Base-by-base conservation (phyloP, 2,113 vertebrate genomes). In the Myiozetetes cayanensis region DNA sequence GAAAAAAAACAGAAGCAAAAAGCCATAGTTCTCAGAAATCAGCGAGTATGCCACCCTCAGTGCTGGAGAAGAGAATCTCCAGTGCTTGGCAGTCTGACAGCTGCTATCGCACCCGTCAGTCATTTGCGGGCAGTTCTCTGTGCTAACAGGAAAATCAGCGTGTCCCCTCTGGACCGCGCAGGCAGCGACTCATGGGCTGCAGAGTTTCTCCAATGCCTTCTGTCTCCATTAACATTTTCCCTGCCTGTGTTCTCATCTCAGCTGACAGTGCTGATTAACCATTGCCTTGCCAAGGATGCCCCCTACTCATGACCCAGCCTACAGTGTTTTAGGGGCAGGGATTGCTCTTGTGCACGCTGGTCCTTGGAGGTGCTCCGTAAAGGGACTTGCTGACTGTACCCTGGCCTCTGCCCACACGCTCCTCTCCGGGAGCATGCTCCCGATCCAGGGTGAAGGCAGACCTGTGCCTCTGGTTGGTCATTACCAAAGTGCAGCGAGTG, bases 101-200 rank as follows among this genome's bases (percentile, higher is more conserved):
- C 1, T 3, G 49, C n/a, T 31, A 2, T 33, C 0, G 0, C 31
- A 27, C n/a, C 47, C 1, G 0, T 44, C 21, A 25, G 33, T 13
- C 4, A 0, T 23, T 31, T 43, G 25, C 0, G 55, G 30, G 25
- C 1, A 6, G 28, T 24, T 87, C 72, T 61, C 43, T 11, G 20
- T 66, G 85, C 56, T 49, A 43, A 13, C 35, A 66, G 84, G 52
- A 78, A 50, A 28, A 59, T 17, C 12, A 4, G 35, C 3, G 5
- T n/a, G 28, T 46, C 24, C 28, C 31, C 61, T 67, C 2, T 0
- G 0, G 56, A 37, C 87, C 6, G 13, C 0, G 0, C 44, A 0
- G 0, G 15, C 11, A 35, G 22, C 1, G 4, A 67, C 37, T 47
- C 74, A 23, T 7, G 12, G 59, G 46, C 76, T 80, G 37, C 35